Evolutionary conservation across 2,888 invertebrate genomes (phyloP).

Genomic region (Rhamnusium bicolor): DNA sequence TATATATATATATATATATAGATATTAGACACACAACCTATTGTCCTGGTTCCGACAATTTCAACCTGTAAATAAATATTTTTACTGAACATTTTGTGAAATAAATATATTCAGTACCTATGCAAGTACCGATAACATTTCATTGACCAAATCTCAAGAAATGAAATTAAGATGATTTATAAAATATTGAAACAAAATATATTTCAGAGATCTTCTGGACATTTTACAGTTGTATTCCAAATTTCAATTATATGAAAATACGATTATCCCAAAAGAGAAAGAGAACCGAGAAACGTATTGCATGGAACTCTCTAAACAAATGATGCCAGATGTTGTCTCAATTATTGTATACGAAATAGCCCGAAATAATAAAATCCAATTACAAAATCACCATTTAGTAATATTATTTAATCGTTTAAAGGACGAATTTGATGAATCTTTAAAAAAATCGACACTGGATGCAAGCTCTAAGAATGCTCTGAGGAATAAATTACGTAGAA

Average conservation of each 20-base stretch:
- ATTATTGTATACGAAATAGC: slow-evolving; percentile 32
- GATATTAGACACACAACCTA: too few relatives aligned
- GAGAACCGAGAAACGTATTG: slow-evolving; percentile 37
- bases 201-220: slow-evolving; percentile 33
- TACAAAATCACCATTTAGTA: not conserved
- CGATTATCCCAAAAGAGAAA: slow-evolving; percentile 5
- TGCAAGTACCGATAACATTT: too few relatives aligned
- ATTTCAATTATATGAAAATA: slow-evolving; percentile 40
- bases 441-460: slow-evolving; percentile 29
- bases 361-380: not conserved
- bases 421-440: slow-evolving; percentile 3
- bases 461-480: slow-evolving; percentile 22
- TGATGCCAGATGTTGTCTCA: slow-evolving; percentile 42
- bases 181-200: too few relatives aligned
- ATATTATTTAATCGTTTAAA: slow-evolving; percentile 36
- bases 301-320: slow-evolving; percentile 38
- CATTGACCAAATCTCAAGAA: too few relatives aligned
- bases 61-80: too few relatives aligned
- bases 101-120: too few relatives aligned
- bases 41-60: too few relatives aligned
- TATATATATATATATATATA: too few relatives aligned
- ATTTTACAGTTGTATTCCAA: slow-evolving; percentile 34
- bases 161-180: too few relatives aligned
- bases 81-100: too few relatives aligned
- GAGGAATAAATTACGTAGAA: slow-evolving; percentile 24